A percentile compares a stretch with the other conserved stretches of the same genome.
phyloP scores from a whole-genome alignment of 1,140 invertebrate species.

The Temnothorax longispinosus region DNA sequence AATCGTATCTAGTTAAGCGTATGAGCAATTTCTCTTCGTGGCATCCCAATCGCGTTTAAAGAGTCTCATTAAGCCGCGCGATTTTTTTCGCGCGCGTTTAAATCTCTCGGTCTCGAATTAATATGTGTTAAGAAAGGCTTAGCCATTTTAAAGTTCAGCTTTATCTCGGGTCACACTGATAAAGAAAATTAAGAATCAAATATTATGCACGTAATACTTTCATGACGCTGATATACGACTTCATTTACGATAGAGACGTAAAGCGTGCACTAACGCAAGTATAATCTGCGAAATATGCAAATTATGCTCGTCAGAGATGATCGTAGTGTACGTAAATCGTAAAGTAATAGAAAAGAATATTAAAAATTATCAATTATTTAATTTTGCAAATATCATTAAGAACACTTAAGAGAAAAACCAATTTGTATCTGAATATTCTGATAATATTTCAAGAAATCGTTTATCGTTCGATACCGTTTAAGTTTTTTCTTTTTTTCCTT shows the following conservation, averaged over 20 bases:
- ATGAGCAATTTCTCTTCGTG: conserved; percentile 46
- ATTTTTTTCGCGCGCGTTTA: conserved; percentile 28
- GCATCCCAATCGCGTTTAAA: neutral
- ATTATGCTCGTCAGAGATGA: neutral
- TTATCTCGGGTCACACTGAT: conserved; percentile 1
- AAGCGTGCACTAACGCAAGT: neutral
- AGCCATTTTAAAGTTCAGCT: neutral
- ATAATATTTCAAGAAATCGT: neutral
- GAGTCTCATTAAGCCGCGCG: neutral
- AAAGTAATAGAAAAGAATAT: neutral
- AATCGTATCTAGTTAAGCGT: conserved; percentile 3
- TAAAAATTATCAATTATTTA: neutral
- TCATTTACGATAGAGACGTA: neutral
- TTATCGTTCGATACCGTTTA: neutral
- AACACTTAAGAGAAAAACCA: neutral
- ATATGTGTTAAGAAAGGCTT: conserved; percentile 8
- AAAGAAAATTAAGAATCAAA: neutral
- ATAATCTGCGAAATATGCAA: neutral
- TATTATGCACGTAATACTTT: neutral
- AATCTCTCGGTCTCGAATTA: conserved; percentile 9
- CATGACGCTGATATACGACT: neutral
- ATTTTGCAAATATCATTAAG: neutral
- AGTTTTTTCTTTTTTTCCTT: conserved; percentile 2
- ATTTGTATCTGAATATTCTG: neutral
- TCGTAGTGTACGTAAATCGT: neutral